These are phyloP conservation scores for Pogonognathellus flavescens DNA, from an alignment of 1,140 invertebrate species.

Conservation along the genomic window DNA sequence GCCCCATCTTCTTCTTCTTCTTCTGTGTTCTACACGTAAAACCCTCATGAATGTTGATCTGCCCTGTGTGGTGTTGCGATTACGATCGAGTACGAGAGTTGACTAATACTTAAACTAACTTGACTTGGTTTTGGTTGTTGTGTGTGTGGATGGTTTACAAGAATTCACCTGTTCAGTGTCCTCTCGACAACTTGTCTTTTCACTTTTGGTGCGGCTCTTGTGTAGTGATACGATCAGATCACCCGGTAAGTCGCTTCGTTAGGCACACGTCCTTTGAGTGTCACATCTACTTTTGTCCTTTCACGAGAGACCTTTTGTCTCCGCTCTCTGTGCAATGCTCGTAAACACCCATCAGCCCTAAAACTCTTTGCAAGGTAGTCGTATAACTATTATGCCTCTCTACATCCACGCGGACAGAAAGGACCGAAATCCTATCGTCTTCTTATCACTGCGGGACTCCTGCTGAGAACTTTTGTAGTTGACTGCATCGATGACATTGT, in stretches of 20 bases:
- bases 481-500: constrained; percentile 36
- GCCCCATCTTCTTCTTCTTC: no score
- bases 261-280: constrained; percentile 43
- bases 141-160: neutral
- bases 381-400: neutral
- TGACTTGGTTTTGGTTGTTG: neutral
- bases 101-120: no score
- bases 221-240: constrained; percentile 32
- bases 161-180: constrained; percentile 35
- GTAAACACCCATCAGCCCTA: constrained; percentile 35
- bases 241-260: constrained; percentile 42
- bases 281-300: constrained; percentile 44
- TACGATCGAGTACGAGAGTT: no score
- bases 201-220: constrained; percentile 42
- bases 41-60: neutral
- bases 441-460: neutral
- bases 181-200: constrained; percentile 34
- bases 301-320: constrained; percentile 41
- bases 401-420: neutral
- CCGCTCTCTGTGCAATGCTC: neutral
- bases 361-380: neutral
- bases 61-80: no score
- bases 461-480: constrained; percentile 24
- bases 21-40: neutral
- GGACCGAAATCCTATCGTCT: constrained; percentile 5